Evolutionary conservation across 2,113 vertebrate genomes (phyloP).

Genomic region (Phyllostomus discolor): DNA sequence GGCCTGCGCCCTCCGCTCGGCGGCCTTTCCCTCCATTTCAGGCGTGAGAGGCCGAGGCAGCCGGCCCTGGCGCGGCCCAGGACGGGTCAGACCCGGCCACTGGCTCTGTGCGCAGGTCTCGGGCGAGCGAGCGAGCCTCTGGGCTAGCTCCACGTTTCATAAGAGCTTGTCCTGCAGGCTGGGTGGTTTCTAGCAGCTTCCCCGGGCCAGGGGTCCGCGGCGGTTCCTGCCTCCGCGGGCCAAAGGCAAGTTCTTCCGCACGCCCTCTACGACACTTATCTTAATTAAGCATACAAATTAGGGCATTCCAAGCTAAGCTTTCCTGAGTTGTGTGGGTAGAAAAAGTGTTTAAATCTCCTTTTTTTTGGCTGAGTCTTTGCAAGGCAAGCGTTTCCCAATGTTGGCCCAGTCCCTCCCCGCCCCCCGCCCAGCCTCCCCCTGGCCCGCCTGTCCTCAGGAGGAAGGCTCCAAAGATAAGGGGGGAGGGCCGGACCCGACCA

Average conservation of each 20-base stretch:
- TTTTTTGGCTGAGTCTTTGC: slow-evolving; percentile 60
- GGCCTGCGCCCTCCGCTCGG: accelerated
- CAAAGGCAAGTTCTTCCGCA: neutral
- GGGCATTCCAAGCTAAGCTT: slow-evolving; percentile 61
- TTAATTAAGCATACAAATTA: slow-evolving; percentile 69
- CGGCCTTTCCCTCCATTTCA: accelerated
- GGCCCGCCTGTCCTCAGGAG: neutral
- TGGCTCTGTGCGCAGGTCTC: neutral
- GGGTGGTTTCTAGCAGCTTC: neutral
- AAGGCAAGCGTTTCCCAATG: slow-evolving; percentile 73
- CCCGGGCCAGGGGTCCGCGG: neutral
- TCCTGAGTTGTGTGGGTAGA: slow-evolving; percentile 49
- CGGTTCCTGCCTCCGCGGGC: neutral
- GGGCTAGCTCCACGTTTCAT: accelerated
- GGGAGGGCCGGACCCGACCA: neutral
- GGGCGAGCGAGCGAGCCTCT: neutral
- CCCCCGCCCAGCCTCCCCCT: too few relatives aligned
- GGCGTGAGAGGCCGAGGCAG: neutral
- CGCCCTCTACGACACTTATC: slow-evolving; percentile 16
- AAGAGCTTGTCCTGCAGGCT: neutral
- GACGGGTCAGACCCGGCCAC: neutral
- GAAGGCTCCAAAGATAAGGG: slow-evolving; percentile 57
- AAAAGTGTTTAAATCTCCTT: slow-evolving; percentile 52
- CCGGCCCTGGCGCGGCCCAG: accelerated
- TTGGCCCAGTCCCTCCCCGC: slow-evolving; percentile 39